A percentile compares a stretch with the other conserved stretches of the same genome.
phyloP scores from a whole-genome alignment of 1,140 invertebrate species.

The Pachypsylla venusta region DNA sequence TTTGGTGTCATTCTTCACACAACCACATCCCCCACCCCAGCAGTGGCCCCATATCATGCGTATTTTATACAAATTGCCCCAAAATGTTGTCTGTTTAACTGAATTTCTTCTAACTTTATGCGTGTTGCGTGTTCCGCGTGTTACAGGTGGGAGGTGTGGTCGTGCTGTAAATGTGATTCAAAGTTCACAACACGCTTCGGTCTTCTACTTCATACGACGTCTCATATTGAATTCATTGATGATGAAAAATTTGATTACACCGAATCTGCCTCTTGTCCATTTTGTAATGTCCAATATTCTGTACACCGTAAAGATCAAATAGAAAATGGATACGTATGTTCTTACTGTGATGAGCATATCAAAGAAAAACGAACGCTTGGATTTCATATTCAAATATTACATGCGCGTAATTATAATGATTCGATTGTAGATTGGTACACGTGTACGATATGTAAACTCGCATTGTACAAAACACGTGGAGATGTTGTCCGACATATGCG shows the following conservation, averaged over 20 bases:
- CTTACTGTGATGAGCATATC: neutral
- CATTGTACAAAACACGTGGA: neutral
- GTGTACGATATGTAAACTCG: neutral
- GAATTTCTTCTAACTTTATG: no score
- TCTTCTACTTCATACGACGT: neutral
- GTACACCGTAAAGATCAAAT: neutral
- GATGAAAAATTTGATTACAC: neutral
- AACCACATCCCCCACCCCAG: no score
- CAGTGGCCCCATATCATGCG: no score
- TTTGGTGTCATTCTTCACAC: no score
- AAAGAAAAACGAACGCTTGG: neutral
- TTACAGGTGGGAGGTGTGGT: slow-evolving; percentile 7
- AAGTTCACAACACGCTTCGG: neutral
- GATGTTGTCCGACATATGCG: neutral
- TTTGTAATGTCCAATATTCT: neutral
- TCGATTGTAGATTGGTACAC: neutral
- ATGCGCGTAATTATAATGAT: no score
- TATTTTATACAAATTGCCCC: no score
- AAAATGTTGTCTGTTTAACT: no score
- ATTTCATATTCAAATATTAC: neutral
- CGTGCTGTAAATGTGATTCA: neutral
- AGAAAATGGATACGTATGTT: neutral
- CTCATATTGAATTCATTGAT: neutral
- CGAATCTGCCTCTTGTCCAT: no score
- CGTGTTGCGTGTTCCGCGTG: no score